Evolutionary conservation across 2,797 vertebrate species (phyloP), one percentile per base, ranked within the genome.

Genomic region (Hyperoplus immaculatus): DNA sequence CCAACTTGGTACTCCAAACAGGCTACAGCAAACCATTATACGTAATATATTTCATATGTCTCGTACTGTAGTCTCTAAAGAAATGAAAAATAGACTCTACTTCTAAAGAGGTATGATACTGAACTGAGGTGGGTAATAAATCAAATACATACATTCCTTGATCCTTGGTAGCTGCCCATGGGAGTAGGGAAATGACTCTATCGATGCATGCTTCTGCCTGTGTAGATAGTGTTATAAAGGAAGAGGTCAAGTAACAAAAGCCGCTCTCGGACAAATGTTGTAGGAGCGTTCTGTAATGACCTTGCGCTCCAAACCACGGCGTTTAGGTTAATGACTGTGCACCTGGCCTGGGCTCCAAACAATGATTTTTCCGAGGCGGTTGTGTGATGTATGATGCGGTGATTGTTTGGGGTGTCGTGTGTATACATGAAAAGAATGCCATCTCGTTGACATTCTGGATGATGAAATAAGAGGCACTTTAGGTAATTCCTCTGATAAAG

Each of bases 401-500:
- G 95, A 94, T 96, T 95, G 94, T 96, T 94, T 96, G 77, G 76
- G 60, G 89, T 84, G 29, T 29, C 29, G 29, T 29, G 95, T 95
- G 95, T 96, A 96, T 97, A 96, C 97, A 97, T 98, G 96, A 97
- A 96, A 97, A 96, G 92, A 96, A 96, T 94, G 95, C 91, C 93
- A 90, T 94, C 92, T 84, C 82, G 94, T 89, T 96, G 96, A 97
- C 96, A 95, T 96, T 90, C 94, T 94, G 96, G 96, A 97, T 96
- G 96, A 97, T 96, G 96, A 97, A 98, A 97, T 97, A 97, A 98
- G 94, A 97, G 96, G 96, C 97, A 98, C 97, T 99, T 98, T 97
- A 96, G 95, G 96, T 96, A 97, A 97, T 97, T 97, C 96, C 92
- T 95, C 92, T 96, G 96, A 98, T 97, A 96, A 97, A 97, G 96